These are phyloP conservation scores for Xanthorhoe spadicearia DNA, from an alignment of 2,888 invertebrate genomes.

Conservation along the genomic window DNA sequence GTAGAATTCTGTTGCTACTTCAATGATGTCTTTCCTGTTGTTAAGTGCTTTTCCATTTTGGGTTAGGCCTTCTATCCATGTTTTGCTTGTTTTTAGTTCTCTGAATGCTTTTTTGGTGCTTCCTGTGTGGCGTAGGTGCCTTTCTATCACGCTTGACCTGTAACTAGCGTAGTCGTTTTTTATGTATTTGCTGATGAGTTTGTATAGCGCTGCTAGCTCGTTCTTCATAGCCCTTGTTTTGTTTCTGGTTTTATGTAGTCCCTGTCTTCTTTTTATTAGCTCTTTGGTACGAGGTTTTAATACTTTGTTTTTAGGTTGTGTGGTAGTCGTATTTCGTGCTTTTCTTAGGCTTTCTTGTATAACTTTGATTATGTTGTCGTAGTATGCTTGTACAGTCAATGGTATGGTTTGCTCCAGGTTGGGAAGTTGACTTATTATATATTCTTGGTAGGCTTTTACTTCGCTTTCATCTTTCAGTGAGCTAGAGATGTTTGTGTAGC, in stretches of 20 bases:
- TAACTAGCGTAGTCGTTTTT: conserved; percentile 21
- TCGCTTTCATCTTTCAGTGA: no score
- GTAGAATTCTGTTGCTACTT: conserved; percentile 2
- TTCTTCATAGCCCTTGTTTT: conserved; percentile 23
- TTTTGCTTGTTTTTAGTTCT: conserved; percentile 12
- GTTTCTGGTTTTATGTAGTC: conserved; percentile 22
- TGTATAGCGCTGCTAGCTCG: conserved; percentile 26
- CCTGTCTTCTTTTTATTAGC: conserved; percentile 21
- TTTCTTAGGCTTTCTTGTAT: no score
- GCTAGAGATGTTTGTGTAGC: conserved; percentile 11
- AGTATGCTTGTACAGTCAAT: no score
- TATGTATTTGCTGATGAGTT: conserved; percentile 25
- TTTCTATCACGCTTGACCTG: conserved; percentile 20
- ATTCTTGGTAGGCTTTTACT: no score
- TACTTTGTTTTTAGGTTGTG: no score
- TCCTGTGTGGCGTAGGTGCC: conserved; percentile 15
- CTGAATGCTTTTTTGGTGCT: conserved; percentile 29
- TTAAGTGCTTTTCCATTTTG: background rate
- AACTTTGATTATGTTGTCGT: no score
- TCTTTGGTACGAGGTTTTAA: conserved; percentile 8
- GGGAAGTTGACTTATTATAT: no score
- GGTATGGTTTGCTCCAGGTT: no score
- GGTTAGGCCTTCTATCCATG: conserved; percentile 15
- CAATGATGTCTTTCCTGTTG: background rate
- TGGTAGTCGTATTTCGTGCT: no score